Base-by-base conservation (phyloP, 2,797 vertebrate genomes). In the Sitta carolinensis region DNA sequence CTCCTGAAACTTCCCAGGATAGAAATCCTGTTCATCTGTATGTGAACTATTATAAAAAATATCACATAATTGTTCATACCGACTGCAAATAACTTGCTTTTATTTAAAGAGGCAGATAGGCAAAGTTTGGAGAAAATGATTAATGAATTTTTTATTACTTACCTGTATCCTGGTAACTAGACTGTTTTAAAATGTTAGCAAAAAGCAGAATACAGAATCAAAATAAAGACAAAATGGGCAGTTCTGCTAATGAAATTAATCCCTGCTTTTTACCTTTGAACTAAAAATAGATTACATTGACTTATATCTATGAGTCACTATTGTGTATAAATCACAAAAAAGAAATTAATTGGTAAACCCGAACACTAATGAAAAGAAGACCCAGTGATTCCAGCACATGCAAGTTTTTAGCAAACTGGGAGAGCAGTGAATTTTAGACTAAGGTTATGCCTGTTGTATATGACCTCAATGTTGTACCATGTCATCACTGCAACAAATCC, bases 61-160 rank as follows among this genome's bases (percentile, higher is more conserved):
- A 51, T 77, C 27, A 76, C n/a, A 32, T 59, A 51, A 29, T 76
- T 47, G 52, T 78, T 90, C 67, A 62, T 36, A 27, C 25, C 52
- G 27, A 54, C 61, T 64, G 73, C 25, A 62, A 43, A 58, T 34
- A 92, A 4, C 66, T 69, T 92, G 54, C 12, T 59, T 96, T 73
- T 94, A 59, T 80, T 94, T 83, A 51, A 68, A 82, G 36, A 85
- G 45, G 16, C 30, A 86, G 19, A 51, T 62, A 85, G 52, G 68
- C 73, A 66, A n/a, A 13, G 19, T 66, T 91, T 66, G 52, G 72
- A 93, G 25, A 83, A 95, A 89, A 83, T 34, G 58, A 63, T 92
- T 79, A 61, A 26, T 67, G 78, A 59, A 40, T 54, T 93, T 94
- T 94, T 95, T 87, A 94, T 84, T 64, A 68, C 29, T 93, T 91